Evolutionary conservation across 2,888 invertebrate species (phyloP).

Genomic region (Andrena dorsata): DNA sequence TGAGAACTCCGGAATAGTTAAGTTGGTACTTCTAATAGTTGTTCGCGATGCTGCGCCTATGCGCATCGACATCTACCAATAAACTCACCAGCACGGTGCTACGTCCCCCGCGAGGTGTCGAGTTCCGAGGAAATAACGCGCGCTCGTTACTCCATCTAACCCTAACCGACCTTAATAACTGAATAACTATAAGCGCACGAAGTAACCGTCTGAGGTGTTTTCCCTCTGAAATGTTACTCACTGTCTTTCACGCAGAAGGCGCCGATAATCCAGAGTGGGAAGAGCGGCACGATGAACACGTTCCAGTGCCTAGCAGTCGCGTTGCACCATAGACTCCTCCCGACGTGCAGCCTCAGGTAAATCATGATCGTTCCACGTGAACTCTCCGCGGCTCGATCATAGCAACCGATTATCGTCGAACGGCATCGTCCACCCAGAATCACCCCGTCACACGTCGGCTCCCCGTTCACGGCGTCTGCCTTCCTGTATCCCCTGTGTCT

Average conservation of each 20-base stretch:
- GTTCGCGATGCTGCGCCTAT: background rate
- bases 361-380: conserved; percentile 81
- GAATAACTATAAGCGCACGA: no score
- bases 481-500: conserved; percentile 38
- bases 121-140: no score
- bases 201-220: no score
- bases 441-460: background rate
- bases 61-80: background rate
- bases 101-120: no score
- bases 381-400: conserved; percentile 73
- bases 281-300: conserved; percentile 78
- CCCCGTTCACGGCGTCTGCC: conserved; percentile 20
- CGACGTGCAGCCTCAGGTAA: conserved; percentile 77
- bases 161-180: no score
- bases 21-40: background rate
- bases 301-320: conserved; percentile 75
- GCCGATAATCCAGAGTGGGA: conserved; percentile 82
- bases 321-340: conserved; percentile 75
- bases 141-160: no score
- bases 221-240: conserved; percentile 70
- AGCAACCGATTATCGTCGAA: conserved; percentile 65
- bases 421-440: conserved; percentile 41
- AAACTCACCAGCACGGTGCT: no score
- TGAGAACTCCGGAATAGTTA: background rate
- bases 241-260: conserved; percentile 83